Conservation (phyloP, 2,888 invertebrate genomes). For the Scaptomyza flava region DNA sequence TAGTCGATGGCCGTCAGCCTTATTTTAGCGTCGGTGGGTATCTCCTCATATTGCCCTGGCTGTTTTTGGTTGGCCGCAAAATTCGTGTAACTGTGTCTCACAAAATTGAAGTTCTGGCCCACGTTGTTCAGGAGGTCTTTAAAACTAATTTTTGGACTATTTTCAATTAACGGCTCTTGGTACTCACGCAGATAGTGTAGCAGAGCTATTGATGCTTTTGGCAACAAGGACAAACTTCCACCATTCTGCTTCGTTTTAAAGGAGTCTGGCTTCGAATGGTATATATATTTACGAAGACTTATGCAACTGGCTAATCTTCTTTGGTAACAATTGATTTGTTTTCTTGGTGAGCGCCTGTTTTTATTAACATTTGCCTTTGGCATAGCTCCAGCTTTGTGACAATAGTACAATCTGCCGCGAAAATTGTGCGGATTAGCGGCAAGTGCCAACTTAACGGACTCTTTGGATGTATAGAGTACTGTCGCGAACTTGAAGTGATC, state of each 20-base stretch:
- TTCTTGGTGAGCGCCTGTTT: background rate
- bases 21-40: slow-evolving; percentile 17
- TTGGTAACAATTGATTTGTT: background rate
- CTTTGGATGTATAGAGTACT: slow-evolving; percentile 3
- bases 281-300: slow-evolving; percentile 7
- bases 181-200: slow-evolving; percentile 1
- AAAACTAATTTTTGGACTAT: rapidly evolving
- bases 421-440: slow-evolving; percentile 31
- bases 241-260: background rate
- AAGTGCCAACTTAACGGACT: slow-evolving; percentile 5
- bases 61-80: slow-evolving; percentile 7
- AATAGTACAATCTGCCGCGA: slow-evolving; percentile 9
- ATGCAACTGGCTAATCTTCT: background rate
- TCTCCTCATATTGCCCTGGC: slow-evolving; percentile 15
- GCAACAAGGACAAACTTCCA: slow-evolving; percentile 5
- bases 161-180: background rate
- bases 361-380: background rate
- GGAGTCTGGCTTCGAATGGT: background rate
- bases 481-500: slow-evolving; percentile 21
- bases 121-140: slow-evolving; percentile 2
- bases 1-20: slow-evolving; percentile 14
- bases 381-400: slow-evolving; percentile 2
- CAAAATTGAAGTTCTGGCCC: slow-evolving; percentile 15
- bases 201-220: slow-evolving; percentile 2
- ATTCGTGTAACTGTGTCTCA: slow-evolving; percentile 44